phyloP scores from a whole-genome alignment of 2,888 invertebrate species.

The Ecdyonurus torrentis region DNA sequence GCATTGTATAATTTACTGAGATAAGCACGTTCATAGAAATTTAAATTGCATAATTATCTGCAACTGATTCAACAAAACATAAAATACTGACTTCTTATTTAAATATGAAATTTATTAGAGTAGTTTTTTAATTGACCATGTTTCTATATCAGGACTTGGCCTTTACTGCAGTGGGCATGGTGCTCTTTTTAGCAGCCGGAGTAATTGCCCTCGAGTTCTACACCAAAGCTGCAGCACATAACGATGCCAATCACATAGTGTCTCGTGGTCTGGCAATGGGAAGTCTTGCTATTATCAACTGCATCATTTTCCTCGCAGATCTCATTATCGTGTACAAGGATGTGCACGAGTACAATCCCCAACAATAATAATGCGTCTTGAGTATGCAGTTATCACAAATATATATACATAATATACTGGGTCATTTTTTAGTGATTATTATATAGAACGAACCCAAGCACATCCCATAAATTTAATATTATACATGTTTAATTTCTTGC shows the following conservation, averaged over 20 bases:
- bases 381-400: neutral
- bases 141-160: constrained; percentile 11
- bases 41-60: no score
- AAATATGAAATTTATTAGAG: no score
- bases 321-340: constrained; percentile 48
- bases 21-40: no score
- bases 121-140: no score
- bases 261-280: constrained; percentile 56
- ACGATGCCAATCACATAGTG: constrained; percentile 25
- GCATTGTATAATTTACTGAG: no score
- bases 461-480: no score
- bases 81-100: no score
- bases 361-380: neutral
- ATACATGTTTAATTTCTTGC: no score
- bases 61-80: no score
- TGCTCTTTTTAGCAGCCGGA: constrained; percentile 12
- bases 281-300: constrained; percentile 55
- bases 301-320: constrained; percentile 54
- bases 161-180: constrained; percentile 10
- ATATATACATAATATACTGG: no score
- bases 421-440: no score
- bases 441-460: no score
- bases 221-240: neutral
- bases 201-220: neutral
- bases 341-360: constrained; percentile 8